These are phyloP conservation scores for Artibeus lituratus DNA, from an alignment of 2,797 vertebrate genomes.

Conservation along the genomic window DNA sequence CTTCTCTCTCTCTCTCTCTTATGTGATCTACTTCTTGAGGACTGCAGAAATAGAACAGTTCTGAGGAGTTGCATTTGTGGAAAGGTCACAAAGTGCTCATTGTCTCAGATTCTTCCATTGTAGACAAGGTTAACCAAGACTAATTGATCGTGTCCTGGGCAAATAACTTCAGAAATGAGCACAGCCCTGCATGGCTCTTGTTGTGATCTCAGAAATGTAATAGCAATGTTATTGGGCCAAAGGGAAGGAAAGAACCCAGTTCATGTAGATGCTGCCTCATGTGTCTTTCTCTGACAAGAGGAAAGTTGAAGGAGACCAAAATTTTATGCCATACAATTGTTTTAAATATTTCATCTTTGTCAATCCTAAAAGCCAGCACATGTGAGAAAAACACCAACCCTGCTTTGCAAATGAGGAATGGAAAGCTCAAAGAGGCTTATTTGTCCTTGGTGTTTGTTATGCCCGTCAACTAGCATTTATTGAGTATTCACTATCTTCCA, in stretches of 20 bases:
- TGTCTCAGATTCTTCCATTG: not conserved
- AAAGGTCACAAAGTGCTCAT: not conserved
- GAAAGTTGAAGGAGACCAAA: not conserved
- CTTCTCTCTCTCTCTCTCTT: too few relatives aligned
- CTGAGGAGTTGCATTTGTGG: not conserved
- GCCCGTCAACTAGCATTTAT: not conserved
- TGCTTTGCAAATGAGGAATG: not conserved
- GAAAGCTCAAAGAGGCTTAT: not conserved
- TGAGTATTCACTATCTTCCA: fast-evolving
- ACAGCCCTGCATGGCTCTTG: not conserved
- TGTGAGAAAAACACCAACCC: not conserved
- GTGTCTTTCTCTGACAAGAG: not conserved
- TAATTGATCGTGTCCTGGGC: not conserved
- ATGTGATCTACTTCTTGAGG: not conserved
- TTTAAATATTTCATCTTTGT: not conserved
- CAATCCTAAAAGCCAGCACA: not conserved
- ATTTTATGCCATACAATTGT: not conserved
- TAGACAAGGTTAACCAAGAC: not conserved
- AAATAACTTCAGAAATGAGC: not conserved
- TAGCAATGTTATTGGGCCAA: not conserved
- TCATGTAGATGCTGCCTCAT: not conserved
- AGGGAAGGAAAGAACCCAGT: not conserved
- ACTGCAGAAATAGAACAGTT: not conserved
- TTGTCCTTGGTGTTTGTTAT: not conserved
- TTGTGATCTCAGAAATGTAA: not conserved